These are phyloP conservation scores for Channa maculata DNA, from an alignment of 2,113 vertebrate genomes.

Conservation along the genomic window DNA sequence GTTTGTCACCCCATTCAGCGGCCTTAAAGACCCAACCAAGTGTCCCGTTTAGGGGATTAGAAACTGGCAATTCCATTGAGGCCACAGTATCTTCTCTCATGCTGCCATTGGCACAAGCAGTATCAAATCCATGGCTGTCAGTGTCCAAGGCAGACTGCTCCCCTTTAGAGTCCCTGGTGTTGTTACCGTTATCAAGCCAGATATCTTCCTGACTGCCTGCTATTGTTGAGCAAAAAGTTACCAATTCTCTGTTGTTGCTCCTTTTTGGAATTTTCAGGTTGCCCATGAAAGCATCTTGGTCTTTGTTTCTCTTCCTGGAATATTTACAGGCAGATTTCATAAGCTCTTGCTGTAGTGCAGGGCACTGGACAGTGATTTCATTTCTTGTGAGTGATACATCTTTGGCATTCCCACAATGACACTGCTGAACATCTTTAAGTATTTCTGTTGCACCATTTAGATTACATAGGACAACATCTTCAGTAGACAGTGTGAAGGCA, in stretches of 20 bases:
- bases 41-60: conserved; percentile 16
- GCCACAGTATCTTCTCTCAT: neutral
- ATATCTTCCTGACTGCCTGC: conserved; percentile 21
- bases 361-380: conserved; percentile 35
- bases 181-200: conserved; percentile 42
- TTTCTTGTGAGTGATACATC: conserved; percentile 20
- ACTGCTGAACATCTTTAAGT: conserved; percentile 4
- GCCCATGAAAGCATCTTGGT: conserved; percentile 58
- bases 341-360: conserved; percentile 47
- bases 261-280: conserved; percentile 78
- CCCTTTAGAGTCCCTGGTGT: conserved; percentile 29
- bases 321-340: conserved; percentile 69
- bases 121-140: conserved; percentile 28
- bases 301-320: conserved; percentile 80
- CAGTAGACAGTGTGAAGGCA: conserved; percentile 6
- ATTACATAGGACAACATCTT: conserved; percentile 23
- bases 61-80: conserved; percentile 16
- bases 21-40: conserved; percentile 18
- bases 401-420: conserved; percentile 37
- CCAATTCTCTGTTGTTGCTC: conserved; percentile 47
- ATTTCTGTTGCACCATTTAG: conserved; percentile 4
- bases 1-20: neutral
- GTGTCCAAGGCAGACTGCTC: conserved; percentile 18
- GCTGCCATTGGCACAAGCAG: conserved; percentile 12
- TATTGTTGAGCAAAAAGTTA: conserved; percentile 38